Evolutionary conservation across 1,140 invertebrate genomes (phyloP), one percentile per base, ranked within the genome.

Genomic region (Nasonia longicornis): DNA sequence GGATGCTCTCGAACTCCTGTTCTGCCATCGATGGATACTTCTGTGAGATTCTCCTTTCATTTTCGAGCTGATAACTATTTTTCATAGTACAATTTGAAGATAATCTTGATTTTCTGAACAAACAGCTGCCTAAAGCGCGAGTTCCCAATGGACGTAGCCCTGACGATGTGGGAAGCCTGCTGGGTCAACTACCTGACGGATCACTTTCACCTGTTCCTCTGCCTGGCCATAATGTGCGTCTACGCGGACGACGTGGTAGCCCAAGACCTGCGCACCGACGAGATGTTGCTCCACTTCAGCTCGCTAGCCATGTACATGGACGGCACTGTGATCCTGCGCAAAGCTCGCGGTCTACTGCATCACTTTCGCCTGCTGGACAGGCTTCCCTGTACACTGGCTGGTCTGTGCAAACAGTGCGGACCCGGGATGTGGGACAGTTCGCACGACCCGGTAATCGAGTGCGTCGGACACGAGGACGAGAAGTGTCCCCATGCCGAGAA

Each of bases 291-390:
- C 22, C 96, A 98, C 89, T 99, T 99, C 88, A 98, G 97, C 87
- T 98, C 96, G 20, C 91, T 98, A 71, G 96, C 97, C 31, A 97
- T 97, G 95, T 98, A 98, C 87, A 98, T 99, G 97, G 97, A 98
- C 88, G 97, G 96, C 0, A 94, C 95, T 64, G 89, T 98, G 20
- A 97, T 98, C 58, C 91, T 98, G 11, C 93, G 96, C 83, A 98
- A 98, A 93, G 97, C 97, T 2, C 93, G 97, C 52, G 97, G 97
- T 42, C 90, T 99, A 4, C 91, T 99, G 0, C 94, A 98, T 89
- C 95, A 98, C 89, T 98, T 97, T 89, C 92, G 97, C 63, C 95
- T 95, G 86, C 90, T 96, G 79, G 93, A 95, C 14, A 93, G 94
- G 83, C 94, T 98, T 78, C 97, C 97, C 0, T 99, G 97, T 87